Conservation (phyloP, 1,140 invertebrate species). For the Maconellicoccus hirsutus region DNA sequence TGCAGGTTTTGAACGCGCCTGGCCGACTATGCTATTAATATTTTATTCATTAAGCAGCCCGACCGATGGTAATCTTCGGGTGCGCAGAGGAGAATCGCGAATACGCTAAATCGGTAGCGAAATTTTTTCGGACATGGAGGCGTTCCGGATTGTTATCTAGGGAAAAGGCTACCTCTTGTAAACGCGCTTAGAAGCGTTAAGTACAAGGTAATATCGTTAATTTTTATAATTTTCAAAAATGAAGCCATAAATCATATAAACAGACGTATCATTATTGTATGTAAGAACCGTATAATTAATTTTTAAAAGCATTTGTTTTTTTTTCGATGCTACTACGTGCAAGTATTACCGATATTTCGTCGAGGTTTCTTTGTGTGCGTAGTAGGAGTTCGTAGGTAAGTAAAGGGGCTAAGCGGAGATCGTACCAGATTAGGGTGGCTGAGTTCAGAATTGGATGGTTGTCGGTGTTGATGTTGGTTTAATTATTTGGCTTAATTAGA, state of each 20-base stretch:
- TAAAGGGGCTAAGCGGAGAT: no score
- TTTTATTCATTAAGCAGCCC: background rate
- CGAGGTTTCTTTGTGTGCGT: no score
- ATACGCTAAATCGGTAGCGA: background rate
- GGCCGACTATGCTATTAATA: background rate
- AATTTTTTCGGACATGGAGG: background rate
- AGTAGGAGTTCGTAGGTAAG: no score
- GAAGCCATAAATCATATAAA: slow-evolving; percentile 4
- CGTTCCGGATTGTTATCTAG: background rate
- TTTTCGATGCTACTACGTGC: background rate
- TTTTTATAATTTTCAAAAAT: background rate
- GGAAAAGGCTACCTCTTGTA: background rate
- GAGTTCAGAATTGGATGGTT: no score
- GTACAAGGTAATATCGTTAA: slow-evolving; percentile 9
- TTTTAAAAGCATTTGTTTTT: background rate
- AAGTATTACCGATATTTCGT: no score
- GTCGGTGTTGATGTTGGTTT: no score
- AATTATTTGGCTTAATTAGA: no score
- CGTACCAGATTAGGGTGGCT: no score
- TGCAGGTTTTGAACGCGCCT: no score
- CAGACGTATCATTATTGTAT: background rate
- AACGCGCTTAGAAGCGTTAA: slow-evolving; percentile 7
- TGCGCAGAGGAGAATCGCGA: background rate
- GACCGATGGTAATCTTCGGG: background rate
- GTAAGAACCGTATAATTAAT: slow-evolving; percentile 3